Evolutionary conservation across 2,113 vertebrate species (phyloP), one percentile per base, ranked within the genome.

Genomic region (Recurvirostra avosetta): DNA sequence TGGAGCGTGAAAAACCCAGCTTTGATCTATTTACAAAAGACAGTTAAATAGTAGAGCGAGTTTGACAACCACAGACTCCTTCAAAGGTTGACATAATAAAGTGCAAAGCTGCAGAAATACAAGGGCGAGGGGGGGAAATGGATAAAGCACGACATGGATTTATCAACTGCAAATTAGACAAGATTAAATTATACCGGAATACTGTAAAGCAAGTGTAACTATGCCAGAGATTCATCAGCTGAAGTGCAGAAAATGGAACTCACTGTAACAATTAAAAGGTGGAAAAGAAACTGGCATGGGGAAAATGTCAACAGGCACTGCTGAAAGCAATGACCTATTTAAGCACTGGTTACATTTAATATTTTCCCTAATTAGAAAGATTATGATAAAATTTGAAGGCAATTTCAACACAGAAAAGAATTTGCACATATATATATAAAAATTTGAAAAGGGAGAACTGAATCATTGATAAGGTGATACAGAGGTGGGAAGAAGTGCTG

Each of bases 1-100:
- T 86, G 40, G 36, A 75, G 40, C 62, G 67, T 8, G 27, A 85
- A 90, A 96, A 86, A 15, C 12, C 20, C 15, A 8, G 32, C 56
- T 96, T 92, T 88, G 56, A 75, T 92, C 52, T 82, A 71, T 88
- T 94, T 85, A 71, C 81, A 79, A 40, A 53, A 90, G 85, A 82
- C 74, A 90, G 65, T 77, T 93, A 95, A 95, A 93, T 49, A 90
- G n/a, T 15, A 78, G 58, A 92, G 47, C 5, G 7, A 96, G 43
- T 94, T 61, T 93, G 78, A 93, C 88, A 97, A 61, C 32, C 52
- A 73, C 27, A 80, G 65, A 41, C 15, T 77, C 50, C 74, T 85
- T 92, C 65, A 91, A 59, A 49, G 6, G 8, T 23, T 91, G 84
- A 55, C 55, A 58, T 8, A 95, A 81, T 55, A 50, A 93, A 93